Conservation (phyloP, 1,140 invertebrate genomes). For the Sycophaga agraensis region DNA sequence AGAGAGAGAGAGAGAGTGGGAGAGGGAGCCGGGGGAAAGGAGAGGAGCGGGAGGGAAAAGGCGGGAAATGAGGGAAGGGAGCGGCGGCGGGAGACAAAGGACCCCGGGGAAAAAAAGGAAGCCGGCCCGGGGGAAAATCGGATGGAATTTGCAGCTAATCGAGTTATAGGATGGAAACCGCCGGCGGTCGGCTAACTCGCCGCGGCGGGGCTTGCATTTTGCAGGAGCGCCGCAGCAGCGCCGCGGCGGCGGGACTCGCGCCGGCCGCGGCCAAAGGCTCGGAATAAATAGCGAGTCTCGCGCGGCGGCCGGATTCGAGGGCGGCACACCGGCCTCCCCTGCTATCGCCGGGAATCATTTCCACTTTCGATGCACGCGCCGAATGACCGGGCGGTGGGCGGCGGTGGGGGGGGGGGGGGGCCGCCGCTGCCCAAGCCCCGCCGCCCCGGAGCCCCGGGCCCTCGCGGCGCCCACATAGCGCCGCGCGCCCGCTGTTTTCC, state of each 20-base stretch:
- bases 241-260: not conserved
- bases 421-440: too few relatives aligned
- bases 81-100: not conserved
- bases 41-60: too few relatives aligned
- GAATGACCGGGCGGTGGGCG: too few relatives aligned
- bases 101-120: too few relatives aligned
- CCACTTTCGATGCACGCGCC: constrained; percentile 12
- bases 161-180: constrained; percentile 54
- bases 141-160: constrained; percentile 46
- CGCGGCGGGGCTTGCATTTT: constrained; percentile 42
- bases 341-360: constrained; percentile 25
- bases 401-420: too few relatives aligned
- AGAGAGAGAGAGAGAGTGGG: constrained; percentile 18
- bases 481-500: constrained; percentile 8
- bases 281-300: constrained; percentile 40
- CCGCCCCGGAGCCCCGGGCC: too few relatives aligned
- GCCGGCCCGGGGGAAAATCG: constrained; percentile 20
- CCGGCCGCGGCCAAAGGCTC: constrained; percentile 34
- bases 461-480: too few relatives aligned
- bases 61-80: too few relatives aligned
- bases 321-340: not conserved
- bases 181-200: constrained; percentile 47
- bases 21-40: not conserved
- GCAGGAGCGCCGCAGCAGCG: too few relatives aligned
- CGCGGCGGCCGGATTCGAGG: constrained; percentile 11